Evolutionary conservation across 2,113 vertebrate genomes (phyloP).

Genomic region (Hucho hucho): DNA sequence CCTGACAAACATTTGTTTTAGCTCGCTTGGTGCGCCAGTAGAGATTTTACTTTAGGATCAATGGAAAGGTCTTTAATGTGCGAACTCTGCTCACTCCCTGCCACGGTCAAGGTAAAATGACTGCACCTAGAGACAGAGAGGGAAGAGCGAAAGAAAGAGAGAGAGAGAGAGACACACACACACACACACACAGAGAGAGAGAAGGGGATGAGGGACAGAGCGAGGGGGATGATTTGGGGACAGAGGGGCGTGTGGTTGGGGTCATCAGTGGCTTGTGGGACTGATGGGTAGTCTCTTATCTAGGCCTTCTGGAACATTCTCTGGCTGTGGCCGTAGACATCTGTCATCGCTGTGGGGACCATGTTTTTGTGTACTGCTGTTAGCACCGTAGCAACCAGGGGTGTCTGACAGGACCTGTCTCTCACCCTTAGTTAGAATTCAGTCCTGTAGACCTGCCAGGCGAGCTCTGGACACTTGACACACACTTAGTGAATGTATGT

Average conservation of each 20-base stretch:
- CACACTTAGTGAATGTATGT: background rate
- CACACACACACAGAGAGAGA: background rate
- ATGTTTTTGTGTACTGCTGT: constrained; percentile 31
- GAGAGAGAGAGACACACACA: too few species aligned
- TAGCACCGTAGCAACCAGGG: constrained; percentile 42
- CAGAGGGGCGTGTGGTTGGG: background rate
- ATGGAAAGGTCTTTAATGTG: too few species aligned
- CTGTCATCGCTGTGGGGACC: background rate
- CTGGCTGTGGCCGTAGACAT: too few species aligned
- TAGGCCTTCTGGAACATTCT: background rate
- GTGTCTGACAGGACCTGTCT: constrained; percentile 32
- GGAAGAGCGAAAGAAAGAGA: background rate
- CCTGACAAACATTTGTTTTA: too few species aligned
- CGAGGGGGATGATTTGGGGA: background rate
- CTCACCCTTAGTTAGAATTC: constrained; percentile 14
- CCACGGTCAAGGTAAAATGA: too few species aligned
- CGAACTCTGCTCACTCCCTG: too few species aligned
- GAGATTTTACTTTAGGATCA: too few species aligned
- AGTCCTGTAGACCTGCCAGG: constrained; percentile 34
- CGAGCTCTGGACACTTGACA: constrained; percentile 32
- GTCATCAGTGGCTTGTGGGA: constrained; percentile 2
- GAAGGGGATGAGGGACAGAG: background rate
- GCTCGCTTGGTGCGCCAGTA: too few species aligned
- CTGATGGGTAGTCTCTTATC: background rate
- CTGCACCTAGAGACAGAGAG: background rate